Evolutionary conservation across 53 echinoderm and acorn worm species (phyloP), one percentile per base, ranked within the genome.

Genomic region (Patiria pectinifera): DNA sequence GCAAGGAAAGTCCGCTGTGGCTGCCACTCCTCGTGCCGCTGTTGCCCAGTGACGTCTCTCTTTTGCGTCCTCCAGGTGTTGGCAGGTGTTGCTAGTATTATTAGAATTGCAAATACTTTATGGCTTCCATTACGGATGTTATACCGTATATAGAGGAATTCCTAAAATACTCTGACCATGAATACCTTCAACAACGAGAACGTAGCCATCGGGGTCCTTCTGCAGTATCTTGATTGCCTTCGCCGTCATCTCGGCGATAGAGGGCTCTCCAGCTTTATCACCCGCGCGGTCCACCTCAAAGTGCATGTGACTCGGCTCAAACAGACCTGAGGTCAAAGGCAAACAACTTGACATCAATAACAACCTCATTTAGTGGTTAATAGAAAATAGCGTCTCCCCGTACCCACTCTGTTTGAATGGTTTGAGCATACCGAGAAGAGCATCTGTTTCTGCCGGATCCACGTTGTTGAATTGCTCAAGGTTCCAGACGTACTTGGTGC

Each of bases 231-330:
- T 83, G 74, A 97, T 97, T 13, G 98, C 97, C 35, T 96, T 93
- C 46, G 94, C 97, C 12, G 92, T 92, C 97, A 97, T 97, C 21
- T 98, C 95, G 66, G 94, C 95, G 25, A 98, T 85, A 71, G 96
- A 96, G 44, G 98, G 98, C 91, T 97, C 98, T 12, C 98, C 98
- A 74, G 91, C 96, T 10, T 77, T 84, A 69, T 95, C 96, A 2
- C 82, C 75, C 5, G 11, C 26, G 58, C 98, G 87, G 59, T 95
- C 69, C 2, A 35, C 49, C 49, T 97, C 98, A 26, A 92, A 97
- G 18, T 97, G 93, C 98, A 97, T 97, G 89, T 96, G 96, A 47
- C 94, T 92, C 16, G 86, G 79, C 61, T 97, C 93, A 76, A 97
- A 97, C 48, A 97, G 84, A 69, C 98, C 98, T 97, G 18, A 11